phyloP scores from a whole-genome alignment of 2,797 vertebrate species.

The Pangasius sanitwongsei region DNA sequence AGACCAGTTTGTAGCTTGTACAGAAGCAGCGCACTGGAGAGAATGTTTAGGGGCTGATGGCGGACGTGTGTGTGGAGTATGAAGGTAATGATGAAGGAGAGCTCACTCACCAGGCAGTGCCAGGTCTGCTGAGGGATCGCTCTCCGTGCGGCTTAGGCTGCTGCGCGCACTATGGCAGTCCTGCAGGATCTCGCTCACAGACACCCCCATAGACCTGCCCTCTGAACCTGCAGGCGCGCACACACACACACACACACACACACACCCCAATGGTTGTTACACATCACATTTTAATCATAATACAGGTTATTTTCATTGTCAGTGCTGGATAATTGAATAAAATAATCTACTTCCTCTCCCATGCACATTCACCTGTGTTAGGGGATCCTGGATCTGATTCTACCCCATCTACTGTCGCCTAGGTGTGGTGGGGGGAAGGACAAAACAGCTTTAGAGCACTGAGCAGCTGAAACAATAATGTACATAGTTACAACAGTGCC shows the following conservation, averaged over 20 bases:
- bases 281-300: background rate
- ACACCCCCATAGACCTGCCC: slow-evolving; percentile 72
- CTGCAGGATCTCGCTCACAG: slow-evolving; percentile 84
- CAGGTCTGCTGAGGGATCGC: slow-evolving; percentile 80
- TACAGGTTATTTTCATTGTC: background rate
- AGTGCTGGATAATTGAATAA: background rate
- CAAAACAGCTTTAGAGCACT: background rate
- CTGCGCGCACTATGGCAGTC: slow-evolving; percentile 84
- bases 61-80: background rate
- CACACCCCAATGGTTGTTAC: background rate
- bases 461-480: slow-evolving; percentile 18
- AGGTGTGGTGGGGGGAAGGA: slow-evolving; percentile 4
- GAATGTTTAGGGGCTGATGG: background rate
- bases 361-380: slow-evolving; percentile 74
- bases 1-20: background rate
- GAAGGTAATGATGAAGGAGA: background rate
- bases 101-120: slow-evolving; percentile 86
- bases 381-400: slow-evolving; percentile 77
- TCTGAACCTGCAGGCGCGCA: slow-evolving; percentile 67
- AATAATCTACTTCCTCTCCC: background rate
- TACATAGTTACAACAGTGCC: slow-evolving; percentile 11
- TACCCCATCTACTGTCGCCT: slow-evolving; percentile 84
- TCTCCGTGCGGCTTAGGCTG: slow-evolving; percentile 77
- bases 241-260: background rate
- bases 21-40: background rate